Evolutionary conservation across 2,888 invertebrate species (phyloP).

Genomic region (Tipula vernalis): DNA sequence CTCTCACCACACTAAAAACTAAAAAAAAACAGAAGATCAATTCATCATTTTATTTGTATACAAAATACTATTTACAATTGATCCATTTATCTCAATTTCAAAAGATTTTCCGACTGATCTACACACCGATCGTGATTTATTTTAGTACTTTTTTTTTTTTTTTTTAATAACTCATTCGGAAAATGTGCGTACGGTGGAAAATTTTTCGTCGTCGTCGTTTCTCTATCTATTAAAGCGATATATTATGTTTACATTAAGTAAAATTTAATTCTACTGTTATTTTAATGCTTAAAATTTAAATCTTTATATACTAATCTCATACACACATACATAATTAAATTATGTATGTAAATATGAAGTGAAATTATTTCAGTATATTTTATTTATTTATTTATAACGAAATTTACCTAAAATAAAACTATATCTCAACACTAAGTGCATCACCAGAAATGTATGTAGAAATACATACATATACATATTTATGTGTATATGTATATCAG

Average conservation of each 20-base stretch:
- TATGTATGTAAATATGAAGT: not conserved
- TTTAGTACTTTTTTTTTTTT: not conserved
- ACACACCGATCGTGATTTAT: not conserved
- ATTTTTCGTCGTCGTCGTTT: not conserved
- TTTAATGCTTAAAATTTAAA: not conserved
- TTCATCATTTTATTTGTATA: not conserved
- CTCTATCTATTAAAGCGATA: not conserved
- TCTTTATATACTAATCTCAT: not conserved
- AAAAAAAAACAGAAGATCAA: not conserved
- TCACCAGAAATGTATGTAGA: not conserved
- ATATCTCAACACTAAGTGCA: not conserved
- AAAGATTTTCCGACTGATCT: not conserved
- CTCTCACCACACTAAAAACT: not conserved
- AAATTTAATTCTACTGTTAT: not conserved
- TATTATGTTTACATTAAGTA: not conserved
- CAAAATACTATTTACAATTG: not conserved
- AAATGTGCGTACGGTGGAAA: not conserved
- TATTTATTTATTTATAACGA: not conserved
- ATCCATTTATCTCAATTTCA: not conserved
- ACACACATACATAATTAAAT: not conserved
- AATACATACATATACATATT: not conserved
- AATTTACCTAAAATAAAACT: not conserved
- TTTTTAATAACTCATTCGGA: not conserved
- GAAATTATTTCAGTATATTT: slow-evolving; percentile 4
- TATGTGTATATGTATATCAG: not conserved